Evolutionary conservation across 2,888 invertebrate genomes (phyloP).

Genomic region (Pachycephus smyrnensis): DNA sequence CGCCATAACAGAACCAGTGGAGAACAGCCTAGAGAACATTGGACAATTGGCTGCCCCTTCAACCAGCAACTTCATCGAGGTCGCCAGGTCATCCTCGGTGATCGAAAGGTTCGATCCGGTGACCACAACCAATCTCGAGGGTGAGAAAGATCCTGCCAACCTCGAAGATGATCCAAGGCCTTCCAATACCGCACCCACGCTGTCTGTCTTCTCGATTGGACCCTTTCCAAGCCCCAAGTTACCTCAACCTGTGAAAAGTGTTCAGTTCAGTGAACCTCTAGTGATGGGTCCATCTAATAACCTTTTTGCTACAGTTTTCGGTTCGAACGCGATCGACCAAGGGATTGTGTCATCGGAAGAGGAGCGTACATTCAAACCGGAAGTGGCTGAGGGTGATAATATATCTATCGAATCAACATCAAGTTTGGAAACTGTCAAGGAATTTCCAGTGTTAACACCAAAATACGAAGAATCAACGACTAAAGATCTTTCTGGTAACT

Average conservation of each 20-base stretch:
- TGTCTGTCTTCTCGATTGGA: constrained; percentile 59
- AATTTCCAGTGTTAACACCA: constrained; percentile 22
- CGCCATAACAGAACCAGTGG: neutral
- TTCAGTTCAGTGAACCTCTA: constrained; percentile 49
- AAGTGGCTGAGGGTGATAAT: constrained; percentile 32
- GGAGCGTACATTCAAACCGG: neutral
- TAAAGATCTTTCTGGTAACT: neutral
- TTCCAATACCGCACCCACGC: constrained; percentile 15
- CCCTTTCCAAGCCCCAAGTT: constrained; percentile 41
- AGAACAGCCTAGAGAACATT: neutral
- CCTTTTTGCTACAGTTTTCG: constrained; percentile 29
- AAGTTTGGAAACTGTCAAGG: constrained; percentile 62
- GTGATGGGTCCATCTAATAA: constrained; percentile 46
- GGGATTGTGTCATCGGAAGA: neutral
- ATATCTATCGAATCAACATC: constrained; percentile 38
- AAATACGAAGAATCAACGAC: neutral
- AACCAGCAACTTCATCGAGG: neutral
- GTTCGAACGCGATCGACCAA: constrained; percentile 8
- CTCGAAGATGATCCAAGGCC: constrained; percentile 14
- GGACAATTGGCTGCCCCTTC: neutral
- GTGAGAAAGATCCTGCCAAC: neutral
- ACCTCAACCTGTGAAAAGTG: constrained; percentile 30
- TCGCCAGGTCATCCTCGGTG: neutral
- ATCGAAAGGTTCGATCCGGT: neutral
- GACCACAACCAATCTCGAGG: neutral